phyloP scores from a whole-genome alignment of 2,888 invertebrate genomes.

The Eupithecia exiguata region DNA sequence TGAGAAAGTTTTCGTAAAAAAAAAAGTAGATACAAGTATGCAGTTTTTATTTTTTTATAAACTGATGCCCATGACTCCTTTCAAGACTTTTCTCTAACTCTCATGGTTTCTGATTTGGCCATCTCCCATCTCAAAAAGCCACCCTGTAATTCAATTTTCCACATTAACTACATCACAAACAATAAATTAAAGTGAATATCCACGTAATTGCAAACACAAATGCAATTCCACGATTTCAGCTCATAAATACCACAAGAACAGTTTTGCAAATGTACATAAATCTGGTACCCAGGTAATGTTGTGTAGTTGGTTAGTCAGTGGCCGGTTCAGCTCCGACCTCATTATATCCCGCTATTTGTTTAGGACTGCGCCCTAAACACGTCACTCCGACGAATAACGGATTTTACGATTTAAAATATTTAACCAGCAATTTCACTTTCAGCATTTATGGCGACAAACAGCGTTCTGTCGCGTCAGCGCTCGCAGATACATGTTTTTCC shows the following conservation, averaged over 20 bases:
- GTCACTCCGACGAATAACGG: slow-evolving; percentile 74
- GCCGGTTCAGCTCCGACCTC: slow-evolving; percentile 63
- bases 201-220: slow-evolving; percentile 12
- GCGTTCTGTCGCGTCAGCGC: slow-evolving; percentile 58
- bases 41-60: no score
- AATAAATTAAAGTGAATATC: not conserved
- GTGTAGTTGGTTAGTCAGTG: slow-evolving; percentile 40
- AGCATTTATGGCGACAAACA: slow-evolving; percentile 74
- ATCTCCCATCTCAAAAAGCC: no score
- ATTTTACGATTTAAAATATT: slow-evolving; percentile 80
- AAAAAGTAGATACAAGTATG: no score
- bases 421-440: slow-evolving; percentile 70
- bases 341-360: slow-evolving; percentile 79
- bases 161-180: not conserved
- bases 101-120: no score
- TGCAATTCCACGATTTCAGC: slow-evolving; percentile 18
- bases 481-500: slow-evolving; percentile 27
- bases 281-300: slow-evolving; percentile 35
- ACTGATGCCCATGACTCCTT: no score
- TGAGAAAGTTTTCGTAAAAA: no score
- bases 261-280: slow-evolving; percentile 29
- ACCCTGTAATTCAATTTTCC: not conserved
- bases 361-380: slow-evolving; percentile 77
- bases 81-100: no score
- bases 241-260: slow-evolving; percentile 24